Conservation (phyloP, 2,113 vertebrate species). For the Hyperopisus bebe region DNA sequence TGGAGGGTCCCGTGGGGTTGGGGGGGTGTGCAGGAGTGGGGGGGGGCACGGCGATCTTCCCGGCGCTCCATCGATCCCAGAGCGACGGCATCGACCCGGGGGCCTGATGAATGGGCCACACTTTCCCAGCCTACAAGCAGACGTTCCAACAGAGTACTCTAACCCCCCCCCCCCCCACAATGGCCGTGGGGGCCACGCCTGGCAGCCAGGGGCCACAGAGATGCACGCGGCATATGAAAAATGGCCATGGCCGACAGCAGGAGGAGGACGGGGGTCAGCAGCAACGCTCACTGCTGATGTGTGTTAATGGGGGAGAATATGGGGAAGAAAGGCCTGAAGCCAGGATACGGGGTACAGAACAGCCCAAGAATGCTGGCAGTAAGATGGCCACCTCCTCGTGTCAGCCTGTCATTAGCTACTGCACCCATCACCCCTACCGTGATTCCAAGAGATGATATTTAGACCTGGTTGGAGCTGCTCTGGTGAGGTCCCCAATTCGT, state of each 20-base stretch:
- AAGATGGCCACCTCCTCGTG: conserved; percentile 75
- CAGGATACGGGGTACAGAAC: not conserved
- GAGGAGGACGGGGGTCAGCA: conserved; percentile 22
- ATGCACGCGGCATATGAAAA: conserved; percentile 23
- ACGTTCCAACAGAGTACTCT: conserved; percentile 74
- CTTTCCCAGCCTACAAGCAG: conserved; percentile 72
- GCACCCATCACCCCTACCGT: not conserved
- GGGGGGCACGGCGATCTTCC: conserved; percentile 51
- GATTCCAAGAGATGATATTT: not conserved
- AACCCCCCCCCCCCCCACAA: conserved; percentile 68
- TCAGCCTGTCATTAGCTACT: conserved; percentile 39
- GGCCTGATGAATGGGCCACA: conserved; percentile 67
- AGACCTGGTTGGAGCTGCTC: not conserved
- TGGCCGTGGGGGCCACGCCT: conserved; percentile 52
- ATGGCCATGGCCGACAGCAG: not conserved
- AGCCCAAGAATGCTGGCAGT: conserved; percentile 65
- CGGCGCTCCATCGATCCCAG: conserved; percentile 66
- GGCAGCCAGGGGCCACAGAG: conserved; percentile 53
- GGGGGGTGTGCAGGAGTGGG: too few relatives aligned
- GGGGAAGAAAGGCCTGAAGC: not conserved
- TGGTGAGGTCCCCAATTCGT: too few relatives aligned
- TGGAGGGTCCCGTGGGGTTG: conserved; percentile 37
- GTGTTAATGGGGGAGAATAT: not conserved
- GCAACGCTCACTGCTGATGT: not conserved
- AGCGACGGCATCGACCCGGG: conserved; percentile 67